Evolutionary conservation across 2,797 vertebrate species (phyloP).

Genomic region (Gadopsis marmoratus): DNA sequence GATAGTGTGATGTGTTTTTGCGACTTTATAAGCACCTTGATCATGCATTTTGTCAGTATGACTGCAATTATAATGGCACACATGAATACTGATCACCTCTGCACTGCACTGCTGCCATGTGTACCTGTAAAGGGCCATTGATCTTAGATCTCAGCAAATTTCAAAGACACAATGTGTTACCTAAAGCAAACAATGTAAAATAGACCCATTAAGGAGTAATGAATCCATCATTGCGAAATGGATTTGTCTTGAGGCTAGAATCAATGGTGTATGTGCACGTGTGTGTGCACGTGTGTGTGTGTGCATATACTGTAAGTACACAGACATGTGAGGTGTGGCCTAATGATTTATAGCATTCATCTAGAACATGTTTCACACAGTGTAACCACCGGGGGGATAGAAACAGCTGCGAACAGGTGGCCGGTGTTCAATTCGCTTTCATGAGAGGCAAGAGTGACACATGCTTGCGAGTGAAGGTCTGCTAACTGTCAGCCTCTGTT

Average conservation of each 20-base stretch:
- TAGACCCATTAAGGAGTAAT: constrained; percentile 88
- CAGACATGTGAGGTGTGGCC: constrained; percentile 67
- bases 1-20: constrained; percentile 50
- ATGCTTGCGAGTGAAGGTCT: constrained; percentile 14
- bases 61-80: constrained; percentile 43
- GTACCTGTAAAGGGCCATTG: constrained; percentile 74
- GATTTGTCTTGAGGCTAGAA: constrained; percentile 84
- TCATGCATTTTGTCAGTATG: constrained; percentile 62
- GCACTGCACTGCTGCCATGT: constrained; percentile 26
- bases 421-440: constrained; percentile 48
- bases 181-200: constrained; percentile 89
- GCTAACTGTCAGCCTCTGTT: not conserved
- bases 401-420: constrained; percentile 66
- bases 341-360: constrained; percentile 80
- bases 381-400: constrained; percentile 59
- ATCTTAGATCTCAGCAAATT: constrained; percentile 84
- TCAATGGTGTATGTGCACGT: constrained; percentile 75
- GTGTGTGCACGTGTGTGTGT: constrained; percentile 22
- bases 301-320: constrained; percentile 21
- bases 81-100: constrained; percentile 72
- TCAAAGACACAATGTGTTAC: constrained; percentile 82
- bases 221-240: constrained; percentile 87
- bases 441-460: constrained; percentile 35
- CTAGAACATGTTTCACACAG: constrained; percentile 66
- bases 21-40: constrained; percentile 47